Evolutionary conservation across 2,113 vertebrate genomes (phyloP).

Genomic region (Cariama cristata): DNA sequence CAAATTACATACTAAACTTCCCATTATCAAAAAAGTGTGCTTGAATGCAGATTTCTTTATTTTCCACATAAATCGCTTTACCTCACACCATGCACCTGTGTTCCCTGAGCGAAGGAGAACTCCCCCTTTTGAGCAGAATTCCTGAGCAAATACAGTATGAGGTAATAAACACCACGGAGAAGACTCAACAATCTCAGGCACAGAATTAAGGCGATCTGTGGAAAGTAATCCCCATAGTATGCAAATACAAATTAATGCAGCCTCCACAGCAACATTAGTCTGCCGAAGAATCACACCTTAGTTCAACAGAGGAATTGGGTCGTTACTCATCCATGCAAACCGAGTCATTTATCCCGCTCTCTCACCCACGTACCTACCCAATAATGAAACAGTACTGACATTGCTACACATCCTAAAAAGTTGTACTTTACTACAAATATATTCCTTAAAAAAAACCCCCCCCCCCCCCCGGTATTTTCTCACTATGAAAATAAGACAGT

Average conservation of each 20-base stretch:
- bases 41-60: slow-evolving; percentile 1
- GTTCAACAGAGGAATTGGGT: slow-evolving; percentile 4
- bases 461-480: background rate
- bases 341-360: background rate
- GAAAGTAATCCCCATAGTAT: background rate
- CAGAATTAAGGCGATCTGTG: background rate
- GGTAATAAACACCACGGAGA: background rate
- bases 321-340: slow-evolving; percentile 13
- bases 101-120: background rate
- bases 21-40: background rate
- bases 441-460: background rate
- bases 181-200: background rate
- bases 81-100: background rate
- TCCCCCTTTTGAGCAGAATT: slow-evolving; percentile 9
- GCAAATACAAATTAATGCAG: slow-evolving; percentile 39
- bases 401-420: background rate
- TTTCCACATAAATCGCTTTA: background rate
- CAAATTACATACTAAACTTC: slow-evolving; percentile 26
- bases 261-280: background rate
- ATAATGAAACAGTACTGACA: background rate
- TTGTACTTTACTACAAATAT: background rate
- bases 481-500: background rate
- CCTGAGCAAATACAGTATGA: background rate
- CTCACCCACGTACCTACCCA: slow-evolving; percentile 11
- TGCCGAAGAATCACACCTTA: slow-evolving; percentile 42